These are phyloP conservation scores for Myiozetetes cayanensis DNA, from an alignment of 2,113 vertebrate species.

Conservation along the genomic window DNA sequence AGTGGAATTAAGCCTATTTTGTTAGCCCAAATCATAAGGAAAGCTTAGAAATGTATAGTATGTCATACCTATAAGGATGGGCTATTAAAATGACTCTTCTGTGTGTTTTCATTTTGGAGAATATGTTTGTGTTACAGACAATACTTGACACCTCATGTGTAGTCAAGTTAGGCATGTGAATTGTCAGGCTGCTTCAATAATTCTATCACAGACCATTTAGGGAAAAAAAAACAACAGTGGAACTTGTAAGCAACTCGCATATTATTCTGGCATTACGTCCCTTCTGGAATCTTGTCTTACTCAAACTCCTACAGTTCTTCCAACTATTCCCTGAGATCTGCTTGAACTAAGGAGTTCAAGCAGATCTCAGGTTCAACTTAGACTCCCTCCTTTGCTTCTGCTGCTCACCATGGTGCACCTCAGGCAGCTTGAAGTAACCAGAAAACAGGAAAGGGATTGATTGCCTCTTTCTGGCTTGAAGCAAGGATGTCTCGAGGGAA, in stretches of 20 bases:
- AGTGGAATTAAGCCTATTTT: background rate
- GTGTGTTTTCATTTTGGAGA: background rate
- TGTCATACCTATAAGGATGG: background rate
- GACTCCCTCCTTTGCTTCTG: background rate
- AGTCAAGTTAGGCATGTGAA: background rate
- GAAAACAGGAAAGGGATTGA: background rate
- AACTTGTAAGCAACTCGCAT: background rate
- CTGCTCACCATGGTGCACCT: background rate
- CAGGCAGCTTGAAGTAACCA: background rate
- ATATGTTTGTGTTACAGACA: background rate
- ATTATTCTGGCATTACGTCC: background rate
- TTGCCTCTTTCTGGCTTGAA: background rate
- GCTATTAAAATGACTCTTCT: background rate
- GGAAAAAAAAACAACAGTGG: rapidly evolving
- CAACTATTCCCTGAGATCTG: background rate
- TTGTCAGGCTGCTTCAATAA: background rate
- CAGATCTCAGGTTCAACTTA: background rate
- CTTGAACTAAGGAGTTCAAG: background rate
- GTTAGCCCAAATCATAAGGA: background rate
- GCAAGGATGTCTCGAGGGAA: background rate
- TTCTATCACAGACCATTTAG: background rate
- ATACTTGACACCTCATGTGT: background rate
- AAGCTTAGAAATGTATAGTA: background rate
- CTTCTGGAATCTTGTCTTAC: background rate
- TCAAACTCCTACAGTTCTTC: background rate